phyloP scores from a whole-genome alignment of 2,113 vertebrate species.

The Cephalopterus ornatus region DNA sequence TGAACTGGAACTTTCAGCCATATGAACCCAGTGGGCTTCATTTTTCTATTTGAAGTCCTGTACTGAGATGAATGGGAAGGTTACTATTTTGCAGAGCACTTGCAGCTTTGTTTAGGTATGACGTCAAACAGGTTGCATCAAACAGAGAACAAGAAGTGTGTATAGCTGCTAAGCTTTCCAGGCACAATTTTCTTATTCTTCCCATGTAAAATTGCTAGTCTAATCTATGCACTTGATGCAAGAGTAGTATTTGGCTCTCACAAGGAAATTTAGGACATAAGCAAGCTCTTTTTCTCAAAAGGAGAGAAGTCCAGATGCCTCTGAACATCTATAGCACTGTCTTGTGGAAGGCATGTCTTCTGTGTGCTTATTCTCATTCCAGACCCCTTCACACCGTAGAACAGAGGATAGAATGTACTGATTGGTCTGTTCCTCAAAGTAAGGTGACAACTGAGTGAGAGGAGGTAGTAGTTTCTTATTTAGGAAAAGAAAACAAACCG shows the following conservation, averaged over 20 bases:
- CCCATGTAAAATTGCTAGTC: background rate
- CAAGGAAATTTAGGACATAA: background rate
- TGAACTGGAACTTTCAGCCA: background rate
- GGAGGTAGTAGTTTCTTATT: background rate
- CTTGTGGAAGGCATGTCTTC: background rate
- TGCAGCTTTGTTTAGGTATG: background rate
- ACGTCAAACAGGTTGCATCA: rapidly evolving
- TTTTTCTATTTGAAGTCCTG: background rate
- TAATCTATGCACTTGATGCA: background rate
- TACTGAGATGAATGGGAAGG: background rate
- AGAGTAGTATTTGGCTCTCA: background rate
- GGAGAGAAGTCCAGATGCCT: background rate
- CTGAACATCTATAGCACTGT: rapidly evolving
- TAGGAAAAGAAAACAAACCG: background rate
- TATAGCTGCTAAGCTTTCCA: background rate
- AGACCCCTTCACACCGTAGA: background rate
- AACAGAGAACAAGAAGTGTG: background rate
- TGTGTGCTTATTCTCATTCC: background rate
- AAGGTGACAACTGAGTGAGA: background rate
- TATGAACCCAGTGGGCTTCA: background rate
- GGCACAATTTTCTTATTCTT: background rate
- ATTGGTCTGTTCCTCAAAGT: background rate
- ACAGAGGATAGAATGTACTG: background rate
- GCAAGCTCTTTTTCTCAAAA: background rate
- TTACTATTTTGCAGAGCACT: background rate